A percentile compares a stretch with the other conserved stretches of the same genome.
Conservation (phyloP, 2,888 invertebrate species). For the Caenorhabditis macrosperma region DNA sequence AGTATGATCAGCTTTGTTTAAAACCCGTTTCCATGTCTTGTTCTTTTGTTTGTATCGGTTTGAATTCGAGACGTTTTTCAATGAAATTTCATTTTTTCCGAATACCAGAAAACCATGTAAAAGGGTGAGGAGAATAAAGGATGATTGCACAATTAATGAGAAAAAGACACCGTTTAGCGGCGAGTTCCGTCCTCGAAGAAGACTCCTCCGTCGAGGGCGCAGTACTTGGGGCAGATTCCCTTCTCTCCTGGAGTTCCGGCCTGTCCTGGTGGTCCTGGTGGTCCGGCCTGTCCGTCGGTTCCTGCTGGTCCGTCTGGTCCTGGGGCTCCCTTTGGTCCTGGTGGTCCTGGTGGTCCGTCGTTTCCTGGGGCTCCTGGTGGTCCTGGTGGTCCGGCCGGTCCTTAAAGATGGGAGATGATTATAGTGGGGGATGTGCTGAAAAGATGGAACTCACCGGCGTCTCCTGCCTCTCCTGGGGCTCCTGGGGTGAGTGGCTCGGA, state of each 20-base stretch:
- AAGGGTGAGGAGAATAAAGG: slow-evolving; percentile 14
- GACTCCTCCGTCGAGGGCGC: slow-evolving; percentile 73
- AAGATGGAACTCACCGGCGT: slow-evolving; percentile 48
- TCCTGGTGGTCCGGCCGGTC: slow-evolving; percentile 71
- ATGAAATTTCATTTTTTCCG: slow-evolving; percentile 24
- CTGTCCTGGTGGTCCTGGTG: slow-evolving; percentile 73
- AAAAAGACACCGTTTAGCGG: slow-evolving; percentile 65
- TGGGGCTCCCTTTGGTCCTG: slow-evolving; percentile 61
- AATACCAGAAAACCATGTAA: slow-evolving; percentile 37
- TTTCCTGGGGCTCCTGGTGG: slow-evolving; percentile 74
- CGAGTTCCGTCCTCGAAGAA: slow-evolving; percentile 77
- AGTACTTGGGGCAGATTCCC: slow-evolving; percentile 73
- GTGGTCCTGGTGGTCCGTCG: slow-evolving; percentile 76
- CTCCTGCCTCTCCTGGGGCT: slow-evolving; percentile 74
- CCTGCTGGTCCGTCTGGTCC: slow-evolving; percentile 67
- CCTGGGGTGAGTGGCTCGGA: slow-evolving; percentile 73
- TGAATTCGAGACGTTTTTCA: too few relatives aligned
- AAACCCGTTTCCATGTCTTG: neutral
- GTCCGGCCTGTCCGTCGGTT: slow-evolving; percentile 71
- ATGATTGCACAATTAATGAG: slow-evolving; percentile 55
- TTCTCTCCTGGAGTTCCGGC: slow-evolving; percentile 70
- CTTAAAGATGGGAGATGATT: slow-evolving; percentile 44
- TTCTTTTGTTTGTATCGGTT: too few relatives aligned
- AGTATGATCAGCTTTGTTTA: slow-evolving; percentile 37
- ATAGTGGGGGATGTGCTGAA: neutral